phyloP scores from a whole-genome alignment of 2,797 vertebrate species.

The Huso huso region DNA sequence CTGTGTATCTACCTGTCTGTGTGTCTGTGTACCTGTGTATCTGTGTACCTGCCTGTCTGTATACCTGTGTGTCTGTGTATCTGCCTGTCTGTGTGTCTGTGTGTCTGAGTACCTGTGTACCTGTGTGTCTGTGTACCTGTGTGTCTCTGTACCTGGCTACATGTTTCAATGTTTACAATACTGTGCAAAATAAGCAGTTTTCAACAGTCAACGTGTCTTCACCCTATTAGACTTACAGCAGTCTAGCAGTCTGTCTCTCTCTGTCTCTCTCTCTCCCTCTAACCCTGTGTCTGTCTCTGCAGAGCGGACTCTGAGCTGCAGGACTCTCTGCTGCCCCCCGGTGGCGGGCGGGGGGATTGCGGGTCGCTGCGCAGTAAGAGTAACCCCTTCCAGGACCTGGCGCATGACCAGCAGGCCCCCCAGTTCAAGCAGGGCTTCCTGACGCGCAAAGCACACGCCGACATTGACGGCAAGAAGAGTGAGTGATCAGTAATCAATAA shows the following conservation, averaged over 20 bases:
- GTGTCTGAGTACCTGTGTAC: no score
- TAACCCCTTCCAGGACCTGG: slow-evolving; percentile 71
- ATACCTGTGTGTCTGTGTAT: no score
- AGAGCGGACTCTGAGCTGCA: slow-evolving; percentile 68
- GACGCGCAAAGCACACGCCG: slow-evolving; percentile 76
- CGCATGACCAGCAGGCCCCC: slow-evolving; percentile 56
- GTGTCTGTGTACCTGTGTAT: no score
- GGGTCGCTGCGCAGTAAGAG: slow-evolving; percentile 51
- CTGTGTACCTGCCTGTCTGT: no score
- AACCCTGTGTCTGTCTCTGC: not conserved
- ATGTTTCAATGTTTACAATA: no score
- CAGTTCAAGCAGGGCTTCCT: slow-evolving; percentile 76
- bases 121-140: no score
- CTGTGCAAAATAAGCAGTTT: no score
- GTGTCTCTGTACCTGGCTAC: no score
- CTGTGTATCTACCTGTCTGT: not conserved
- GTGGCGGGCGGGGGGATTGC: slow-evolving; percentile 26
- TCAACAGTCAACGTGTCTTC: no score
- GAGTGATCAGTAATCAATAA: slow-evolving; percentile 38
- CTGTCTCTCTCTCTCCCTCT: not conserved
- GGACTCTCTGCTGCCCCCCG: slow-evolving; percentile 35
- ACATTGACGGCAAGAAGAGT: slow-evolving; percentile 87
- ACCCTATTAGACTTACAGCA: no score
- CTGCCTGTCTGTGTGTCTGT: no score
- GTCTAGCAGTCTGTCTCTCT: not conserved